phyloP scores from a whole-genome alignment of 1,140 invertebrate genomes.

The Drosophila nasuta region DNA sequence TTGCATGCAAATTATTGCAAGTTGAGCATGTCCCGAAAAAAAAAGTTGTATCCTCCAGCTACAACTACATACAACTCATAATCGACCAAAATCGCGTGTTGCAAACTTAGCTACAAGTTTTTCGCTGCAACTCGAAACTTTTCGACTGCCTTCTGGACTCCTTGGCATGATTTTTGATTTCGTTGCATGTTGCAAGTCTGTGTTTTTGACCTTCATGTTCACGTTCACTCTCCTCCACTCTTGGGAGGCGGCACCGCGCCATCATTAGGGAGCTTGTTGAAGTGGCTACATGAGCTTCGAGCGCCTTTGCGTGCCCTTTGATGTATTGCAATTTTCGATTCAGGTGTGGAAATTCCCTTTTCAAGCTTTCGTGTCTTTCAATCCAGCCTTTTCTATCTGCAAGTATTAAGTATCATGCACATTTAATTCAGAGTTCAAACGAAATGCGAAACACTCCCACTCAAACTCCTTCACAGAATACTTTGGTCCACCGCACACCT shows the following conservation, averaged over 20 bases:
- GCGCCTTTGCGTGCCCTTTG: slow-evolving; percentile 44
- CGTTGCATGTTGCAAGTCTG: slow-evolving; percentile 53
- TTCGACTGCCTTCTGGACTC: slow-evolving; percentile 31
- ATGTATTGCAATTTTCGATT: slow-evolving; percentile 33
- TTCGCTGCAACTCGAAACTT: slow-evolving; percentile 54
- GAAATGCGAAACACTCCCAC: slow-evolving; percentile 14
- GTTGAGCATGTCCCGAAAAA: slow-evolving; percentile 71
- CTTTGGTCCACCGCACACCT: slow-evolving; percentile 40
- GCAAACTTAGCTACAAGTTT: slow-evolving; percentile 40
- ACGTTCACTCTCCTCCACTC: background rate
- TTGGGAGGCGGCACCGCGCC: background rate
- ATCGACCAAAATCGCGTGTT: slow-evolving; percentile 68
- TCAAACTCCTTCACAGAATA: background rate
- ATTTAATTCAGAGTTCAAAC: slow-evolving; percentile 33
- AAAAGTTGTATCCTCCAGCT: slow-evolving; percentile 36
- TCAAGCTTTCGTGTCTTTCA: slow-evolving; percentile 17
- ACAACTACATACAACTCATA: slow-evolving; percentile 69
- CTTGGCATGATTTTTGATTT: background rate
- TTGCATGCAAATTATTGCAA: slow-evolving; percentile 81
- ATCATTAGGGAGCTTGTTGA: slow-evolving; percentile 52
- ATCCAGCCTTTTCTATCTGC: slow-evolving; percentile 6
- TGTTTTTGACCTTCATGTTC: slow-evolving; percentile 32
- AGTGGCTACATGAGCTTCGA: slow-evolving; percentile 33
- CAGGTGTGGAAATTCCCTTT: slow-evolving; percentile 54
- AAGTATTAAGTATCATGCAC: slow-evolving; percentile 15